Percentiles rank a stretch among this genome's conserved stretches.
phyloP scores from a whole-genome alignment of 2,888 invertebrate species.

The Amblyjoppa fuscipennis region DNA sequence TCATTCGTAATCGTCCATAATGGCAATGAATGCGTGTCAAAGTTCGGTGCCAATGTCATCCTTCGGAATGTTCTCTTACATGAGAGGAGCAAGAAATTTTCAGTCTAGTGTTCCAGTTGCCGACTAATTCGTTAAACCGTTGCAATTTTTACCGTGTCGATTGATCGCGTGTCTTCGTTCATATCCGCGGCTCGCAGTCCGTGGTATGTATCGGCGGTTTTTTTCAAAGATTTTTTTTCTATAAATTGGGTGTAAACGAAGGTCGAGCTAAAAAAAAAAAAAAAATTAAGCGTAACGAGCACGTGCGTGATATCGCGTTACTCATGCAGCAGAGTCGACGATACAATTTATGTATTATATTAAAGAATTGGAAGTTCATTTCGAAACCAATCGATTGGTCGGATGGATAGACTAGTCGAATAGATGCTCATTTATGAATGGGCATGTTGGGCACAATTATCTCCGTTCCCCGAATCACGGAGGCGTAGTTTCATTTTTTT shows the following conservation, averaged over 20 bases:
- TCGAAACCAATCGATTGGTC: not conserved
- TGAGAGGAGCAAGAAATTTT: not conserved
- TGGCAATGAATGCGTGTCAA: not conserved
- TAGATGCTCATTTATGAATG: too few species aligned
- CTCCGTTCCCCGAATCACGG: too few species aligned
- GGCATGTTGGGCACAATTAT: too few species aligned
- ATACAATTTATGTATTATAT: not conserved
- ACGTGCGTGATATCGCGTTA: slow-evolving; percentile 4
- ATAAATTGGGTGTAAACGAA: not conserved
- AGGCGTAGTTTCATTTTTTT: not conserved
- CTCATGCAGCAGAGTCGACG: not conserved
- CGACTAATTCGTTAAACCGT: too few species aligned
- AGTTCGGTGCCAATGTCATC: slow-evolving; percentile 21
- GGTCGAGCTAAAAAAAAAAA: not conserved
- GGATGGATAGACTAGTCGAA: too few species aligned
- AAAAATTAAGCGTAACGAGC: not conserved
- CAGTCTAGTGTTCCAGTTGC: not conserved
- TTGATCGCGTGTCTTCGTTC: too few species aligned
- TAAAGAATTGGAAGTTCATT: not conserved
- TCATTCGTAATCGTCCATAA: not conserved
- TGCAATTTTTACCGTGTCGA: too few species aligned
- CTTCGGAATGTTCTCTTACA: not conserved
- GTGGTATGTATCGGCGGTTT: not conserved
- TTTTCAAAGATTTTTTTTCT: not conserved
- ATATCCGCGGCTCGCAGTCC: not conserved